Evolutionary conservation across 2,113 vertebrate species (phyloP).

Genomic region (Accipiter virgatus): DNA sequence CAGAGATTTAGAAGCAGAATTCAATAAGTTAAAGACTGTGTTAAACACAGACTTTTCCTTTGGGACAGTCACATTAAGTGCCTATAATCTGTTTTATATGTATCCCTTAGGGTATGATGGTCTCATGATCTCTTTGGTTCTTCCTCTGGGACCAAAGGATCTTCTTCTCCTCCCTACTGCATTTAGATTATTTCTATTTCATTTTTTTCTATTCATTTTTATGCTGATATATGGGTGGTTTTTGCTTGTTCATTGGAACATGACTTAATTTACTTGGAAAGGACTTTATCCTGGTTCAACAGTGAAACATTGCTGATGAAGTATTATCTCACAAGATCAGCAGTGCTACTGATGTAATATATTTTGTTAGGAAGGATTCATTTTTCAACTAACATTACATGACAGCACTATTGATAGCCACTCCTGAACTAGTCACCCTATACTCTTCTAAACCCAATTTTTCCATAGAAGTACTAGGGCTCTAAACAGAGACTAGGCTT

Average conservation of each 20-base stretch:
- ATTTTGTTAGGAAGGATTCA: not conserved
- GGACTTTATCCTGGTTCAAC: not conserved
- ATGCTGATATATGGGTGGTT: not conserved
- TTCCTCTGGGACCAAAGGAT: not conserved
- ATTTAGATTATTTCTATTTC: not conserved
- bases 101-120: not conserved
- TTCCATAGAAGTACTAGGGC: not conserved
- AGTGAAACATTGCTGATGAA: not conserved
- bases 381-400: not conserved
- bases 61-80: not conserved
- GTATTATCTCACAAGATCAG: not conserved
- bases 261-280: not conserved
- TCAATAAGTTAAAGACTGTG: not conserved
- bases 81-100: not conserved
- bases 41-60: not conserved
- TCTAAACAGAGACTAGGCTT: not conserved
- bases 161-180: not conserved
- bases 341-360: not conserved
- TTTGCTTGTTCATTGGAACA: not conserved
- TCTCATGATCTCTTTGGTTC: not conserved
- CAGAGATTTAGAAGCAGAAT: not conserved
- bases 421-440: not conserved
- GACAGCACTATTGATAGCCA: not conserved
- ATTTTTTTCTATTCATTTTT: not conserved
- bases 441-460: not conserved